phyloP scores from a whole-genome alignment of 1,140 invertebrate species.

The Diachasma alloeum region DNA sequence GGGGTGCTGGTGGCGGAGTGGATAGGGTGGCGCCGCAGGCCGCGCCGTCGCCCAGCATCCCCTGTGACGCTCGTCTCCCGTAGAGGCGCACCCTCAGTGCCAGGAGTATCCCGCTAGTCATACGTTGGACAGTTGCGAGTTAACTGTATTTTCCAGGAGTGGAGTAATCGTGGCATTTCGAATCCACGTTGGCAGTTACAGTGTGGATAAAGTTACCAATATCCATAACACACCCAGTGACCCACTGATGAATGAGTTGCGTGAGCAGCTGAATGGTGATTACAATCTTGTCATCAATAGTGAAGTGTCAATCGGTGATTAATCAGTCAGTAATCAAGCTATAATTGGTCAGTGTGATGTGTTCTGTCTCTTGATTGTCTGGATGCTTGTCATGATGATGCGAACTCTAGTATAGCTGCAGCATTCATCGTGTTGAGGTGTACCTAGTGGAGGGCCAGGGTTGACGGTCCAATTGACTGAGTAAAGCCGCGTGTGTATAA shows the following conservation, averaged over 20 bases:
- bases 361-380: background rate
- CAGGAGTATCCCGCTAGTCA: constrained; percentile 59
- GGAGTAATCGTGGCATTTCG: constrained; percentile 20
- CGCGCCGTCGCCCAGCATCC: constrained; percentile 65
- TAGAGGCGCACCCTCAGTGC: constrained; percentile 58
- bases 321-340: background rate
- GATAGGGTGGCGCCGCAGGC: constrained; percentile 57
- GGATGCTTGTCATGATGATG: background rate
- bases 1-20: constrained; percentile 39
- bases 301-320: background rate
- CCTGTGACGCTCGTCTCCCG: constrained; percentile 45
- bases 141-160: constrained; percentile 17
- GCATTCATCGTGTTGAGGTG: background rate
- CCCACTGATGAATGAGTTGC: background rate
- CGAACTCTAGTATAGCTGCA: background rate
- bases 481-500: background rate
- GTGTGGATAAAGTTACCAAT: background rate
- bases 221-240: background rate
- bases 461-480: background rate
- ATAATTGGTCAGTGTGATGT: background rate
- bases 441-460: background rate
- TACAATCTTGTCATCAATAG: background rate
- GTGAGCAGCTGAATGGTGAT: background rate
- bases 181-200: constrained; percentile 12
- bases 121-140: constrained; percentile 61